phyloP scores from a whole-genome alignment of 2,113 vertebrate genomes.

The Dermatemys mawii region DNA sequence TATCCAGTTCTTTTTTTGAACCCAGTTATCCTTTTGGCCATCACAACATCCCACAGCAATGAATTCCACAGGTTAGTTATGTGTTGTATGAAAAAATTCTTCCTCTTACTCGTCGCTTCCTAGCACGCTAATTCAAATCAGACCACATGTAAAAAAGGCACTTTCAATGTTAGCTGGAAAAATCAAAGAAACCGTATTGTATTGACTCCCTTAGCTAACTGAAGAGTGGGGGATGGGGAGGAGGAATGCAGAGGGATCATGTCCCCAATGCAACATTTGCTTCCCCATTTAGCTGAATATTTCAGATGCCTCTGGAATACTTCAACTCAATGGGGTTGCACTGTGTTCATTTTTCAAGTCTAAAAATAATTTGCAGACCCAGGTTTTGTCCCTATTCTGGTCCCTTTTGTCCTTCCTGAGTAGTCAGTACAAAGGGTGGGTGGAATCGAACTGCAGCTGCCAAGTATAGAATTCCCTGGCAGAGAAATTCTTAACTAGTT shows the following conservation, averaged over 20 bases:
- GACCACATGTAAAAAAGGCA: neutral
- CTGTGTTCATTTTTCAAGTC: neutral
- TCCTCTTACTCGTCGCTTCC: accelerated
- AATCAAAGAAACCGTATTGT: neutral
- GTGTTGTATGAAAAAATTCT: neutral
- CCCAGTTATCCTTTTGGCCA: neutral
- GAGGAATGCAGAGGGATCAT: no score
- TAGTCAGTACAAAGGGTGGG: neutral
- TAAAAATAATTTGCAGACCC: neutral
- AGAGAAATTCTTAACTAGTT: neutral
- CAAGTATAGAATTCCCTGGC: neutral
- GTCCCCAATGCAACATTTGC: neutral
- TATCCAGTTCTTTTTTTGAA: neutral
- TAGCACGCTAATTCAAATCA: neutral
- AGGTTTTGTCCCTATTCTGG: neutral
- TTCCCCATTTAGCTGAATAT: neutral
- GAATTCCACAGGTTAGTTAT: neutral
- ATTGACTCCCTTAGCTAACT: accelerated
- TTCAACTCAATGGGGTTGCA: neutral
- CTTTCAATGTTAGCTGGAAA: neutral
- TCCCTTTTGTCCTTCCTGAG: neutral
- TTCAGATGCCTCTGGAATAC: neutral
- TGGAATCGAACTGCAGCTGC: neutral
- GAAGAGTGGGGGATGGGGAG: neutral
- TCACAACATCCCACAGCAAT: neutral